Evolutionary conservation across 2,113 vertebrate genomes (phyloP), one percentile per base, ranked within the genome.

Genomic region (Alexandromys fortis): DNA sequence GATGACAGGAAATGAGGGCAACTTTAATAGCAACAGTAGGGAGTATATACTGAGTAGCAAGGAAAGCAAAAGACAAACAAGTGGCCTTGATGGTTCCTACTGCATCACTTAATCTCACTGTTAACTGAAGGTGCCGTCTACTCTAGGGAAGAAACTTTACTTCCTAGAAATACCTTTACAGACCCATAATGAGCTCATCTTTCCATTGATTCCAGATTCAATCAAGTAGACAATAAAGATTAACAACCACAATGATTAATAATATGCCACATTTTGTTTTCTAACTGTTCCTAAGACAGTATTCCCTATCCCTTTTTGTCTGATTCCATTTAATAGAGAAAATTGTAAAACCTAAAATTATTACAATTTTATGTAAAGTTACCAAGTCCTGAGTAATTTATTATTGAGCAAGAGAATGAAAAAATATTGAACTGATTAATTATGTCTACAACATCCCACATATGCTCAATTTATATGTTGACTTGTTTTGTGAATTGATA

Each of bases 231-330:
- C 21, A 45, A 45, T 30, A 12, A 75, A 24, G 72, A 42, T 75
- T 9, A 75, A 24, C 38, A 22, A 42, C 0, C 38, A 42, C 19
- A 75, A 16, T 47, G 26, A 24, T 47, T 77, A 47, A 47, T 5
- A 47, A 28, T 30, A 7, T 28, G 24, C 4, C 17, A 33, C 0
- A 24, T 33, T 95, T 67, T 61, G 5, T 70, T 28, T 12, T 82
- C 14, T 33, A n/a, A 61, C 70, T 17, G 22, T 55, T 26, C 19
- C 47, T 16, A 67, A 2, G 47, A 14, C 1, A 17, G 0, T 63
- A 42, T 38, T 38, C 30, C 22, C 1, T 65, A 16, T 65, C 0
- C 19, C 2, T 30, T 38, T 28, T 24, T 3, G 13, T 19, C 5
- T 73, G 0, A 88, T 38, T 24, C 10, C 16, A 77, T 9, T 42